These are phyloP conservation scores for Trematomus loennbergii DNA, from an alignment of 2,113 vertebrate genomes.

Conservation along the genomic window DNA sequence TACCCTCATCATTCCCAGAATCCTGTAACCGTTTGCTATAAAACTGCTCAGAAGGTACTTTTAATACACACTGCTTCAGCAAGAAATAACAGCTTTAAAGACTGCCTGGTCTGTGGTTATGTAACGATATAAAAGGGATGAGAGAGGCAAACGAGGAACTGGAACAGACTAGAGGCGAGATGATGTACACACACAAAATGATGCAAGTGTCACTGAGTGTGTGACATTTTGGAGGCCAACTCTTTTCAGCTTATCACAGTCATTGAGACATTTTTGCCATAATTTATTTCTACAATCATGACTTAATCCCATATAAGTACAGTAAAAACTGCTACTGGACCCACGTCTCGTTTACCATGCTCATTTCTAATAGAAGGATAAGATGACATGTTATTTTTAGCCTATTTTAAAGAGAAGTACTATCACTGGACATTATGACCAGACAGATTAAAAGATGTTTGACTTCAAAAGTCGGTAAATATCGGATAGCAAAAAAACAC, in stretches of 20 bases:
- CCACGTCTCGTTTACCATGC: too few species aligned
- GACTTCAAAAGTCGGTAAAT: too few species aligned
- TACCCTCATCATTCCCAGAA: slow-evolving; percentile 7
- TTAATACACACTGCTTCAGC: not conserved
- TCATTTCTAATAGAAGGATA: too few species aligned
- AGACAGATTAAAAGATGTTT: too few species aligned
- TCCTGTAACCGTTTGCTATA: slow-evolving; percentile 15
- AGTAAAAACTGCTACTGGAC: not conserved
- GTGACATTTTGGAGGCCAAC: slow-evolving; percentile 6
- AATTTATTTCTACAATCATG: not conserved
- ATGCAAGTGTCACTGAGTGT: not conserved
- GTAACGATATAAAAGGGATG: slow-evolving; percentile 31
- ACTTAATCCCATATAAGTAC: not conserved
- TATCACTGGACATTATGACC: too few species aligned
- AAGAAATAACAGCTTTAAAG: slow-evolving; percentile 27
- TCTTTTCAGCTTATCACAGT: not conserved
- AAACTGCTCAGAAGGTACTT: slow-evolving; percentile 24
- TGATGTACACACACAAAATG: slow-evolving; percentile 3
- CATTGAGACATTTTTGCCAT: not conserved
- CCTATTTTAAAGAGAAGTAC: too few species aligned
- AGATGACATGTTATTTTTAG: too few species aligned
- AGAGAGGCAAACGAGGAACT: slow-evolving; percentile 14
- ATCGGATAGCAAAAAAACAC: not conserved
- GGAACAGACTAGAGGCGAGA: slow-evolving; percentile 2
- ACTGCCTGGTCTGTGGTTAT: slow-evolving; percentile 26